phyloP scores from a whole-genome alignment of 2,888 invertebrate species.

The Leptinotarsa juncta region DNA sequence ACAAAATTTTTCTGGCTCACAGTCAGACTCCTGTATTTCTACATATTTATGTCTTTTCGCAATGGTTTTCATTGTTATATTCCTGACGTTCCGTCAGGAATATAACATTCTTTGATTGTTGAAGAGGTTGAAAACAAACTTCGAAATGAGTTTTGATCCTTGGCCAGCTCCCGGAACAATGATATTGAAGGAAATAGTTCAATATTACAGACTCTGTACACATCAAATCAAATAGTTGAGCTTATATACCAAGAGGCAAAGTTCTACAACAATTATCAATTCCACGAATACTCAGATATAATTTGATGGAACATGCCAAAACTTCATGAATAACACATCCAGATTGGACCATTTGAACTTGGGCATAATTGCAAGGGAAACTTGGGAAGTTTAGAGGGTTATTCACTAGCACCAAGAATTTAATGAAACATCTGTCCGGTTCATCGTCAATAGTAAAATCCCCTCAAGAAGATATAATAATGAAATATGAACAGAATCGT shows the following conservation, averaged over 20 bases:
- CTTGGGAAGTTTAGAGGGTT: conserved; percentile 16
- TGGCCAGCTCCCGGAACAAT: neutral
- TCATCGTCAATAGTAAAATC: neutral
- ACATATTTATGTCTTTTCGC: too few species aligned
- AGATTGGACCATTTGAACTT: conserved; percentile 10
- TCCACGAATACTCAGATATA: conserved; percentile 17
- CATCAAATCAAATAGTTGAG: neutral
- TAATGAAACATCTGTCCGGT: neutral
- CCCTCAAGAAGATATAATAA: neutral
- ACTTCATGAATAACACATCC: conserved; percentile 30
- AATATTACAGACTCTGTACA: neutral
- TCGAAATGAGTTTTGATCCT: too few species aligned
- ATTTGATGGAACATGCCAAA: conserved; percentile 29
- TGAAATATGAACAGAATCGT: neutral
- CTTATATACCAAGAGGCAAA: conserved; percentile 1
- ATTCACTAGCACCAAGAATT: conserved; percentile 15
- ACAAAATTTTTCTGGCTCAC: too few species aligned
- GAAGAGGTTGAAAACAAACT: too few species aligned
- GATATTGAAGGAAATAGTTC: neutral
- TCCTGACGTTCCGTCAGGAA: too few species aligned
- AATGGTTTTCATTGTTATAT: too few species aligned
- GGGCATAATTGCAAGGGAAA: conserved; percentile 11
- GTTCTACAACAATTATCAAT: conserved; percentile 16
- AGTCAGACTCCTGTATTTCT: too few species aligned
- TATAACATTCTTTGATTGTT: too few species aligned